phyloP scores from a whole-genome alignment of 2,888 invertebrate genomes.

The Amblyjoppa fuscipennis region DNA sequence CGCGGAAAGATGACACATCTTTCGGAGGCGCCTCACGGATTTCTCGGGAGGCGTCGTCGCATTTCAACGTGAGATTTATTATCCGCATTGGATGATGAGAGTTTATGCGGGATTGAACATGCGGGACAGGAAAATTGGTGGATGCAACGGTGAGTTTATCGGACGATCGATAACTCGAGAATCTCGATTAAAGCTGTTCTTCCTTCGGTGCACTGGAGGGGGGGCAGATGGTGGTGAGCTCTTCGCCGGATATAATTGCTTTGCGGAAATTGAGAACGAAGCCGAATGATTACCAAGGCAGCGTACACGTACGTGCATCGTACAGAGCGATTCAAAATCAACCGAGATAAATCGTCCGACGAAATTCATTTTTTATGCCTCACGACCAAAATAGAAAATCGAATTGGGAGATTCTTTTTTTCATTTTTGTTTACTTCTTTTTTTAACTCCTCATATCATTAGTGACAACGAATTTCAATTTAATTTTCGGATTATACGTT shows the following conservation, averaged over 20 bases:
- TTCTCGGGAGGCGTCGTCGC: background rate
- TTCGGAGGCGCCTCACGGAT: background rate
- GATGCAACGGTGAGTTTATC: conserved; percentile 22
- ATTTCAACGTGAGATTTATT: background rate
- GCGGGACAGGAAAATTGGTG: conserved; percentile 18
- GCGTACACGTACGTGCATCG: background rate
- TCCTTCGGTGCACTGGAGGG: background rate
- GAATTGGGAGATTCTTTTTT: background rate
- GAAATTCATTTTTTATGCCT: background rate
- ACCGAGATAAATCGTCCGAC: background rate
- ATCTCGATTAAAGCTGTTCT: conserved; percentile 50
- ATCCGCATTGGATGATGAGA: background rate
- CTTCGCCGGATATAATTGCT: conserved; percentile 44
- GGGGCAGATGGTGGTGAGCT: background rate
- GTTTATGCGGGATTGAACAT: background rate
- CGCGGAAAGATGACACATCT: background rate
- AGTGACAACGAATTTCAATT: too few species aligned
- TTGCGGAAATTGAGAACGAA: conserved; percentile 26
- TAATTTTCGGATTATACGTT: too few species aligned
- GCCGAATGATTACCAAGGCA: conserved; percentile 11
- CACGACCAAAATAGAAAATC: background rate
- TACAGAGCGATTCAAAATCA: conserved; percentile 7
- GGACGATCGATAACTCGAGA: conserved; percentile 48
- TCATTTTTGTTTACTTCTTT: background rate
- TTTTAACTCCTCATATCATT: too few species aligned